Base-by-base conservation (phyloP, 1,140 invertebrate genomes). In the Cotesia typhae region DNA sequence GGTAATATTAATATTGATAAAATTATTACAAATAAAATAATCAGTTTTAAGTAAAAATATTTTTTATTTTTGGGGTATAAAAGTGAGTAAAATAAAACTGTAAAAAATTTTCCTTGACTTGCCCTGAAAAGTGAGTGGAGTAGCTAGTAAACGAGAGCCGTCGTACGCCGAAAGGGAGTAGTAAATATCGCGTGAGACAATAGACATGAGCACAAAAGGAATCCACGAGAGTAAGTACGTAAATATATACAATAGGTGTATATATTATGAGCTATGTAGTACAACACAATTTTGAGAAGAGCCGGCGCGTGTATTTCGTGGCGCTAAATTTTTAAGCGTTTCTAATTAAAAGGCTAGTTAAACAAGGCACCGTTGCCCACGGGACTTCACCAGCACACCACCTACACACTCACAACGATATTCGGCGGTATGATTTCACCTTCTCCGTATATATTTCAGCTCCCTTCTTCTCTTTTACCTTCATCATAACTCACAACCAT, bases 261-360 rank as follows among this genome's bases (percentile, higher is more conserved):
- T 47, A 47, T 38, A 17, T 14, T 47, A 10, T 7, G 10, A 52
- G 10, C 36, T 7, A 7, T 41, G 41, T 17, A 10, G 47, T 41
- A 41, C 75, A 70, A 66, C 75, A 74, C 74, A 81, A 81, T 82
- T 82, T 81, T 79, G 79, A 75, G 77, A 55, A 75, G 74, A 41
- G 71, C 17, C 52, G 41, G 9, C 52, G 51, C 74, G 79, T 82
- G 78, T 83, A 84, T 83, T 83, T 80, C 81, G 79, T 75, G 81
- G 71, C 71, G 82, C 73, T 87, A 83, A 87, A 87, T 87, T 87
- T 87, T 87, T 87, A 84, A 87, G 75, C 83, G 81, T 82, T 85
- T 84, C 85, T 87, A 87, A 87, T 87, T 87, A 87, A 87, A 86
- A 86, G 83, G 84, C 85, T 86, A 81, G 85, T 87, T 87, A 87